Percentiles rank a stretch among this genome's conserved stretches.
phyloP scores from a whole-genome alignment of 92 coral and sea anemone genomes.

The Zoanthus sociatus region DNA sequence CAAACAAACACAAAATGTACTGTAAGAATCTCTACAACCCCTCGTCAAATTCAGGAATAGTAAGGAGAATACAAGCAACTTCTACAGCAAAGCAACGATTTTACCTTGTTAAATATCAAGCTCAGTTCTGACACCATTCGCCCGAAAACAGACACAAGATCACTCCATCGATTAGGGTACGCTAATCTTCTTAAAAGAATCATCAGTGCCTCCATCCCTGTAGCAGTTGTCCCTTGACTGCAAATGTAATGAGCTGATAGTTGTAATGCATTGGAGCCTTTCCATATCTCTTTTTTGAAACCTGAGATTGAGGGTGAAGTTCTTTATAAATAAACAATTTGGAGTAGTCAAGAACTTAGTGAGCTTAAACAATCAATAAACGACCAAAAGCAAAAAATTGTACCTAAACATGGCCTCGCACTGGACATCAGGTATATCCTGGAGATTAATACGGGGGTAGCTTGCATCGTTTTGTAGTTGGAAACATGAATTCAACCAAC shows the following conservation, averaged over 20 bases:
- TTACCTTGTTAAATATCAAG: conserved; percentile 65
- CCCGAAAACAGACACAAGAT: conserved; percentile 62
- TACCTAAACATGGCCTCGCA: conserved; percentile 63
- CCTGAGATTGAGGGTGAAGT: not conserved
- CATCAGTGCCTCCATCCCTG: conserved; percentile 70
- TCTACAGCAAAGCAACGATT: conserved; percentile 56
- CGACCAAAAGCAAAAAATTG: not conserved
- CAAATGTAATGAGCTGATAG: conserved; percentile 50
- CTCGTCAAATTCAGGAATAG: conserved; percentile 19
- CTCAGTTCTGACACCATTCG: conserved; percentile 71
- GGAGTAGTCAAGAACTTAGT: conserved; percentile 19
- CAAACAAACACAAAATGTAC: not conserved
- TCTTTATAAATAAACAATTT: conserved; percentile 31
- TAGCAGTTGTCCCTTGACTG: conserved; percentile 43
- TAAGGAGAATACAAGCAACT: conserved; percentile 41
- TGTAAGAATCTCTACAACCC: conserved; percentile 55
- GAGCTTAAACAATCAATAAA: not conserved
- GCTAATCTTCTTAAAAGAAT: conserved; percentile 61
- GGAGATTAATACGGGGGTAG: conserved; percentile 48
- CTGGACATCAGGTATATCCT: conserved; percentile 41
- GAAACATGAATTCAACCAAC: conserved; percentile 20
- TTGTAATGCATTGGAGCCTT: conserved; percentile 57
- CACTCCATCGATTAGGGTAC: conserved; percentile 69
- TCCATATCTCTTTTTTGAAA: conserved; percentile 65
- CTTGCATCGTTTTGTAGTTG: conserved; percentile 38